These are phyloP conservation scores for Ceratotherium simum DNA, from an alignment of 2,113 vertebrate genomes.

Conservation along the genomic window DNA sequence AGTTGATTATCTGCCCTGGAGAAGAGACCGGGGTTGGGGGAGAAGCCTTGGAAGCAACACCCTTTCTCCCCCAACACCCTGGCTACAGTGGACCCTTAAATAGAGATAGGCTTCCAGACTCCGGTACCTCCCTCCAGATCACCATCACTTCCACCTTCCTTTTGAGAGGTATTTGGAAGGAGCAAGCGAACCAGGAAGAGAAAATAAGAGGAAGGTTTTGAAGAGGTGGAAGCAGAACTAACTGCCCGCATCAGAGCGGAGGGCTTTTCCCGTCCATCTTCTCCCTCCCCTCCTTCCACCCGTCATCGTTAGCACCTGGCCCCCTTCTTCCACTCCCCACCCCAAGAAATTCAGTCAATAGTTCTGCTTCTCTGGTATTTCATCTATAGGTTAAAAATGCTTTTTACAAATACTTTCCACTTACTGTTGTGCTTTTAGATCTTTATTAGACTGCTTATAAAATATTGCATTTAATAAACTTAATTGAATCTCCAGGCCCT, in stretches of 20 bases:
- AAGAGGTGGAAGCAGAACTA: background rate
- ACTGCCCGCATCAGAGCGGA: background rate
- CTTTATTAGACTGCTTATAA: conserved; percentile 71
- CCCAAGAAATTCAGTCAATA: background rate
- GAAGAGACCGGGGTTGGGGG: background rate
- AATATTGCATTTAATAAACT: conserved; percentile 71
- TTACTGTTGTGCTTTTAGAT: conserved; percentile 32
- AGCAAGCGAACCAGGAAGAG: background rate
- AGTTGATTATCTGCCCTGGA: background rate
- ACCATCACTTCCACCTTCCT: background rate
- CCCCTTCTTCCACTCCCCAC: background rate
- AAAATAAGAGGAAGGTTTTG: background rate
- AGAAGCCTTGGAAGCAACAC: background rate
- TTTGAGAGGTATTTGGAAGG: background rate
- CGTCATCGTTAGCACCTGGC: background rate
- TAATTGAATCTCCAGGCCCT: conserved; percentile 71
- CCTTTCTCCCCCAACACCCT: background rate
- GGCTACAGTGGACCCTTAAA: background rate
- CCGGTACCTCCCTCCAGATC: background rate
- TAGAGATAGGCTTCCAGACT: background rate
- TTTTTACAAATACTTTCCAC: conserved; percentile 49
- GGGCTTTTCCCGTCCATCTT: background rate
- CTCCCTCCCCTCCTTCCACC: background rate
- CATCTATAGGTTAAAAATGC: conserved; percentile 34
- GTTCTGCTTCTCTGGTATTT: background rate